phyloP scores from a whole-genome alignment of 2,113 vertebrate species.

The Pachycephala philippinensis region DNA sequence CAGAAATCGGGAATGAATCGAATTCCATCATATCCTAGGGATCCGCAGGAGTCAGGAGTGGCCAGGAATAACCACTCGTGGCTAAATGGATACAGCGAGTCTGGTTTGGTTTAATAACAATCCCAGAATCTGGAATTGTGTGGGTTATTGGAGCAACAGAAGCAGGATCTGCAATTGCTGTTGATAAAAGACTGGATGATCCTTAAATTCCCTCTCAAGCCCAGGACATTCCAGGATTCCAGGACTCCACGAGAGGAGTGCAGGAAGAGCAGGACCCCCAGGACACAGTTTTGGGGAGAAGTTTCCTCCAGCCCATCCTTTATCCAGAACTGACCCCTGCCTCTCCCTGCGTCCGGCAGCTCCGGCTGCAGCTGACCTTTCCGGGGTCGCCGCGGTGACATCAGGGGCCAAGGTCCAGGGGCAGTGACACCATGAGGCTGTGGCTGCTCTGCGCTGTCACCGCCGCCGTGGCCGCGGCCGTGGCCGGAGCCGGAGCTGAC shows the following conservation, averaged over 20 bases:
- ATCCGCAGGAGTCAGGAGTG: no score
- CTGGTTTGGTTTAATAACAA: not conserved
- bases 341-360: not conserved
- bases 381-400: not conserved
- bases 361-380: fast-evolving
- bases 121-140: not conserved
- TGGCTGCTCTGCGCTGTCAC: not conserved
- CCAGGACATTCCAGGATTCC: not conserved
- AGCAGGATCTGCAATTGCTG: no score
- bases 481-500: not conserved
- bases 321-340: fast-evolving
- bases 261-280: not conserved
- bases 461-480: not conserved
- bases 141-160: no score
- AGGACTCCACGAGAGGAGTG: fast-evolving
- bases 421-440: not conserved
- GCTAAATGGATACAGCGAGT: fast-evolving
- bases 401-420: not conserved
- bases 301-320: not conserved
- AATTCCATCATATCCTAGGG: fast-evolving
- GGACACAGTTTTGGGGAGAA: fast-evolving
- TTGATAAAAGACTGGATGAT: fast-evolving
- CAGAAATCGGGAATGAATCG: fast-evolving
- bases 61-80: fast-evolving
- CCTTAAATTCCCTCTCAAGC: not conserved